phyloP scores from a whole-genome alignment of 2,113 vertebrate genomes.

The Pachycephala philippinensis region DNA sequence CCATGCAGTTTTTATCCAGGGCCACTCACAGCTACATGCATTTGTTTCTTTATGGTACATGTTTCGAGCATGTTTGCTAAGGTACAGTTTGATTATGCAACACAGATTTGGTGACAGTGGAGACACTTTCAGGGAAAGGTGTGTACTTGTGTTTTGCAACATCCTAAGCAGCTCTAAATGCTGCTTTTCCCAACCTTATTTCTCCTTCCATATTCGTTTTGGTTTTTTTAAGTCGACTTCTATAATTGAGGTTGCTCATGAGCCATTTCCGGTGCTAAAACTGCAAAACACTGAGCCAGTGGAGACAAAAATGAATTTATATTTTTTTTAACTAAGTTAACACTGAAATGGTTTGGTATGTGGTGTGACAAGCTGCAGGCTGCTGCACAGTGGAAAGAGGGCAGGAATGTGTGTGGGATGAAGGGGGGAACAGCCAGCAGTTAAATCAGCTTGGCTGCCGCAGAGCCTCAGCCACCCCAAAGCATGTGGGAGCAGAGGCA shows the following conservation, averaged over 20 bases:
- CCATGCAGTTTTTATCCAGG: not conserved
- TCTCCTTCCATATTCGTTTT: not conserved
- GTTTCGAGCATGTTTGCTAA: not conserved
- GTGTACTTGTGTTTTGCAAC: not conserved
- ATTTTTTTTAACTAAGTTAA: not conserved
- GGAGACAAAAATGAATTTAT: not conserved
- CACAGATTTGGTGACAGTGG: not conserved
- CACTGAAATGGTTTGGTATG: not conserved
- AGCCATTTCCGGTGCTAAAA: not conserved
- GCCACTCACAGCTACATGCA: not conserved
- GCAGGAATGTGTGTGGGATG: slow-evolving; percentile 16
- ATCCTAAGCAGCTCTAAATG: not conserved
- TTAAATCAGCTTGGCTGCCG: not conserved
- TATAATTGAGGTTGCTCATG: not conserved
- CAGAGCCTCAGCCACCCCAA: not conserved
- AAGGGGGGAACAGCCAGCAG: not conserved
- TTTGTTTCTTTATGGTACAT: not conserved
- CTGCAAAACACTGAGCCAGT: not conserved
- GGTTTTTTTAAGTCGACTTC: not conserved
- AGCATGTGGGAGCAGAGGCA: not conserved
- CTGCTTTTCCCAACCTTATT: not conserved
- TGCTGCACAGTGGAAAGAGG: not conserved
- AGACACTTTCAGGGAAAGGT: not conserved
- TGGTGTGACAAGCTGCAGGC: not conserved
- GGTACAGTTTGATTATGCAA: not conserved